These are phyloP conservation scores for Phalera bucephala DNA, from an alignment of 2,888 invertebrate species.

Conservation along the genomic window DNA sequence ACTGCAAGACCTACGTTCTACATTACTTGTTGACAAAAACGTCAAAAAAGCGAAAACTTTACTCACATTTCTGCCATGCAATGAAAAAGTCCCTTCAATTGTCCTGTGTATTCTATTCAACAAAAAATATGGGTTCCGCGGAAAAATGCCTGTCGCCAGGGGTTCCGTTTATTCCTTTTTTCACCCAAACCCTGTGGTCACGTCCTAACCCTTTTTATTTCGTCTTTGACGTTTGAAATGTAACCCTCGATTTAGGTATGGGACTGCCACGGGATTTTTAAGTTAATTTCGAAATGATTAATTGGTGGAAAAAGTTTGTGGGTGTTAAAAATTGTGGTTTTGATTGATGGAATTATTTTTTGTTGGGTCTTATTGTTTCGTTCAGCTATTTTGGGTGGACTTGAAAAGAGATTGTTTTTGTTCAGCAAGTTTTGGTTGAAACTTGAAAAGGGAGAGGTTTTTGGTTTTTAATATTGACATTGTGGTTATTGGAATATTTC, in stretches of 20 bases:
- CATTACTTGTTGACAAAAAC: too few relatives aligned
- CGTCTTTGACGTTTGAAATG: constrained; percentile 21
- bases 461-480: too few relatives aligned
- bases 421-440: too few relatives aligned
- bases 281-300: constrained; percentile 26
- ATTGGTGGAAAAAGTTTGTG: constrained; percentile 21
- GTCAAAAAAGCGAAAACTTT: too few relatives aligned
- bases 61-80: too few relatives aligned
- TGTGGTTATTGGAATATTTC: too few relatives aligned
- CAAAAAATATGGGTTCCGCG: constrained; percentile 19
- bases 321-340: constrained; percentile 3
- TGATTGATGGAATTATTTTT: background rate
- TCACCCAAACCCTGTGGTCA: constrained; percentile 12
- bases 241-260: constrained; percentile 11
- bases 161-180: constrained; percentile 19
- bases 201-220: constrained; percentile 24
- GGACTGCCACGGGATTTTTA: constrained; percentile 17
- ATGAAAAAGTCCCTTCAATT: too few relatives aligned
- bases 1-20: too few relatives aligned
- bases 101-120: constrained; percentile 9
- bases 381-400: too few relatives aligned
- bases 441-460: too few relatives aligned
- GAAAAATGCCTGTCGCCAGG: constrained; percentile 8
- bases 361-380: too few relatives aligned
- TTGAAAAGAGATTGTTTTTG: too few relatives aligned